A percentile compares a stretch with the other conserved stretches of the same genome.
phyloP scores from a whole-genome alignment of 2,113 vertebrate species.

The Saccopteryx leptura region DNA sequence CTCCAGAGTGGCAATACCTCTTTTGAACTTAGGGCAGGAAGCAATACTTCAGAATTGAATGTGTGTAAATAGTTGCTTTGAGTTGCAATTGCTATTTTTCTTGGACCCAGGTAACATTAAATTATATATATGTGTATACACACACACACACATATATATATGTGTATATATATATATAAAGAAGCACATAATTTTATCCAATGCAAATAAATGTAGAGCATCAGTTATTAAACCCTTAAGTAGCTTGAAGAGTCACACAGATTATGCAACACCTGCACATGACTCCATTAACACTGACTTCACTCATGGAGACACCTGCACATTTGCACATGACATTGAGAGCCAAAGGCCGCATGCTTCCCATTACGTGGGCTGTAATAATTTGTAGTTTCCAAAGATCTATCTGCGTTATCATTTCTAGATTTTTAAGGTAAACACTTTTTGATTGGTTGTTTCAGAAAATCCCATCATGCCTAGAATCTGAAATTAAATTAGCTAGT shows the following conservation, averaged over 20 bases:
- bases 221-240: not conserved
- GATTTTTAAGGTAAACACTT: slow-evolving; percentile 16
- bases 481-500: not conserved
- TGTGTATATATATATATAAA: not conserved
- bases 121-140: not conserved
- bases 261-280: not conserved
- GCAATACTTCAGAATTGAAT: slow-evolving; percentile 74
- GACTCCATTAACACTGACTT: not conserved
- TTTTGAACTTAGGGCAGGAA: slow-evolving; percentile 44
- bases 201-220: not conserved
- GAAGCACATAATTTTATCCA: slow-evolving; percentile 68
- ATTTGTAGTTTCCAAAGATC: slow-evolving; percentile 52
- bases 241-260: slow-evolving; percentile 23
- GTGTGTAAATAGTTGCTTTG: slow-evolving; percentile 64
- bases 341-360: slow-evolving; percentile 36
- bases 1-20: slow-evolving; percentile 59
- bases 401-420: slow-evolving; percentile 22
- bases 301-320: not conserved
- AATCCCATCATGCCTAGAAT: slow-evolving; percentile 6
- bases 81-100: not conserved
- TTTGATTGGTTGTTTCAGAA: not conserved
- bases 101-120: slow-evolving; percentile 63
- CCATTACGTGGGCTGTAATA: slow-evolving; percentile 18
- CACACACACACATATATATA: not conserved
- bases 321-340: slow-evolving; percentile 59